Percentiles rank a stretch among this genome's conserved stretches.
These are phyloP conservation scores for Neria commutata DNA, from an alignment of 2,888 invertebrate species.

Conservation along the genomic window DNA sequence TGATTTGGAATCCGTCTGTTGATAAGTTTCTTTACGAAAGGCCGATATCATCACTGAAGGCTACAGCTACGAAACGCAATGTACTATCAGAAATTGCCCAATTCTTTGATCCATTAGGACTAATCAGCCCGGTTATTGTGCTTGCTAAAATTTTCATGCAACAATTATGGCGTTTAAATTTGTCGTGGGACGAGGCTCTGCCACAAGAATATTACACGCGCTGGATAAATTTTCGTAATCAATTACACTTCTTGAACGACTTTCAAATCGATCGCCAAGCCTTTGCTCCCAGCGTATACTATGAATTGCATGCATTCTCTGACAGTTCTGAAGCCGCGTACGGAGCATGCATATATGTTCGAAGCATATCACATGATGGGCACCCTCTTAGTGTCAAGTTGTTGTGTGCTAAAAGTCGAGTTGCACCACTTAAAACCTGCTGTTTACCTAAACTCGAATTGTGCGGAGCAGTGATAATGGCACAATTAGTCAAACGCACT, in stretches of 20 bases:
- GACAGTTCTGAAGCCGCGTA: constrained; percentile 19
- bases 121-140: constrained; percentile 10
- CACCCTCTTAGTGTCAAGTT: neutral
- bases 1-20: constrained; percentile 8
- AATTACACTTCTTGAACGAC: neutral
- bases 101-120: constrained; percentile 15
- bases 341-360: constrained; percentile 13
- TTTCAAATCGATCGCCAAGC: neutral
- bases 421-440: constrained; percentile 1
- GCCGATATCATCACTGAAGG: neutral
- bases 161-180: constrained; percentile 7
- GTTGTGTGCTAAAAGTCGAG: constrained; percentile 13
- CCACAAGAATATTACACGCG: neutral
- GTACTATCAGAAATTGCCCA: constrained; percentile 12
- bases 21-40: constrained; percentile 16
- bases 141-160: constrained; percentile 15
- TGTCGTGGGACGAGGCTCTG: constrained; percentile 16
- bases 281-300: neutral
- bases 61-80: neutral
- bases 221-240: constrained; percentile 8
- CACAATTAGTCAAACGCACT: constrained; percentile 10
- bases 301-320: constrained; percentile 12
- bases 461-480: constrained; percentile 15
- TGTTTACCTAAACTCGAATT: constrained; percentile 17
- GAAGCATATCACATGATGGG: too few species aligned